A percentile compares a stretch with the other conserved stretches of the same genome.
These are phyloP conservation scores for Serinus canaria DNA, from an alignment of 2,113 vertebrate genomes.

Conservation along the genomic window DNA sequence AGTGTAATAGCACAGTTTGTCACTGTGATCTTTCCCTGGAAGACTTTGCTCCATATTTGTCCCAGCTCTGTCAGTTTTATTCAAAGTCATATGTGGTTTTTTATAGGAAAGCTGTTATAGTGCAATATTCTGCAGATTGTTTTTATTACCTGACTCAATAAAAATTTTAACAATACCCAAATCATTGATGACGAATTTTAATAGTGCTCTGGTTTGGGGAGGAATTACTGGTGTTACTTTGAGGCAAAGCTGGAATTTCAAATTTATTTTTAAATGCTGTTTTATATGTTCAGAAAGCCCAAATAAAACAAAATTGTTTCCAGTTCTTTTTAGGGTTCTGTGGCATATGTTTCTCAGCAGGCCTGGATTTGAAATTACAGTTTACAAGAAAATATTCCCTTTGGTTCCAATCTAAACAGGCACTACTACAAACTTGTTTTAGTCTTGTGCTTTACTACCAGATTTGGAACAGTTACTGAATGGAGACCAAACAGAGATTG, in stretches of 20 bases:
- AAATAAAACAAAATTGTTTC: background rate
- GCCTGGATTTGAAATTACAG: constrained; percentile 81
- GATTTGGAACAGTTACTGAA: constrained; percentile 78
- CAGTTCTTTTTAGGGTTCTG: constrained; percentile 67
- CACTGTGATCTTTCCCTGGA: background rate
- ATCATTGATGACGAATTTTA: background rate
- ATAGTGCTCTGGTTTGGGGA: background rate
- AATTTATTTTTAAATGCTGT: background rate
- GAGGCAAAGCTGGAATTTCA: background rate
- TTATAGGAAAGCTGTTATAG: background rate
- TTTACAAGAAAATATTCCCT: constrained; percentile 80
- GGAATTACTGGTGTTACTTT: background rate
- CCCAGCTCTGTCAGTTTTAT: background rate
- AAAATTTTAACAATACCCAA: background rate
- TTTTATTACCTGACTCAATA: background rate
- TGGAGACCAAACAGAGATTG: constrained; percentile 78
- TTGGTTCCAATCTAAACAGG: constrained; percentile 69
- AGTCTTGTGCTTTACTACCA: constrained; percentile 75
- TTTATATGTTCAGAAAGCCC: background rate
- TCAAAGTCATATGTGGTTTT: background rate
- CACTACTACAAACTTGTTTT: constrained; percentile 73
- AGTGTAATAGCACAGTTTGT: background rate
- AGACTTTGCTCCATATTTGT: background rate
- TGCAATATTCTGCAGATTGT: background rate
- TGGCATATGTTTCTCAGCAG: constrained; percentile 81